Conservation (phyloP, 2,797 vertebrate species). For the Chromis chromis region DNA sequence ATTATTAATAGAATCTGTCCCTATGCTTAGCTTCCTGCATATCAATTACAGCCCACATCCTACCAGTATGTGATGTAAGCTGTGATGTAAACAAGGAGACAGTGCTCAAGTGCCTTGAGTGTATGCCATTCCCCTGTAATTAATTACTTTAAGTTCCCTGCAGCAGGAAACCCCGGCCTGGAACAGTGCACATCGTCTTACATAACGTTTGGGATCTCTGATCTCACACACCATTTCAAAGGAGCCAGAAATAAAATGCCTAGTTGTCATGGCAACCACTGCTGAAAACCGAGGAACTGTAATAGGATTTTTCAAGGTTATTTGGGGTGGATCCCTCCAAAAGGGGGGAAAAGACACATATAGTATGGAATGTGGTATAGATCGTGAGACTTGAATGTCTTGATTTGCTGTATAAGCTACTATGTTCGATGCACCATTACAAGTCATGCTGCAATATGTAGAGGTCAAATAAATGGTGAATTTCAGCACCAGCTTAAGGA, state of each 20-base stretch:
- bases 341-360: conserved; percentile 30
- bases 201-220: conserved; percentile 81
- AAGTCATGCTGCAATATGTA: conserved; percentile 1
- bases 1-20: conserved; percentile 37
- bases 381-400: conserved; percentile 6
- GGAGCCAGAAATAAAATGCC: conserved; percentile 83
- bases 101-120: conserved; percentile 25
- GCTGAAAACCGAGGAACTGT: conserved; percentile 76
- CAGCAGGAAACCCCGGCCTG: conserved; percentile 84
- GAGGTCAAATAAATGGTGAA: neutral
- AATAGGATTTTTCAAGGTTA: conserved; percentile 82
- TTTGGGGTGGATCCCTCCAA: conserved; percentile 68
- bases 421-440: conserved; percentile 7
- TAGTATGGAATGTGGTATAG: conserved; percentile 49
- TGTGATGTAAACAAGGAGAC: conserved; percentile 45
- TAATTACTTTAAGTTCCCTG: conserved; percentile 71
- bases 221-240: conserved; percentile 82
- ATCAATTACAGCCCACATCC: conserved; percentile 37
- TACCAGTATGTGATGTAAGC: conserved; percentile 37
- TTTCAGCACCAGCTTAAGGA: neutral
- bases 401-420: conserved; percentile 13
- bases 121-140: conserved; percentile 66
- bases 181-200: conserved; percentile 76
- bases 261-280: conserved; percentile 85
- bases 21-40: conserved; percentile 27